Base-by-base conservation (phyloP, 2,888 invertebrate genomes). In the Beris chalybata region DNA sequence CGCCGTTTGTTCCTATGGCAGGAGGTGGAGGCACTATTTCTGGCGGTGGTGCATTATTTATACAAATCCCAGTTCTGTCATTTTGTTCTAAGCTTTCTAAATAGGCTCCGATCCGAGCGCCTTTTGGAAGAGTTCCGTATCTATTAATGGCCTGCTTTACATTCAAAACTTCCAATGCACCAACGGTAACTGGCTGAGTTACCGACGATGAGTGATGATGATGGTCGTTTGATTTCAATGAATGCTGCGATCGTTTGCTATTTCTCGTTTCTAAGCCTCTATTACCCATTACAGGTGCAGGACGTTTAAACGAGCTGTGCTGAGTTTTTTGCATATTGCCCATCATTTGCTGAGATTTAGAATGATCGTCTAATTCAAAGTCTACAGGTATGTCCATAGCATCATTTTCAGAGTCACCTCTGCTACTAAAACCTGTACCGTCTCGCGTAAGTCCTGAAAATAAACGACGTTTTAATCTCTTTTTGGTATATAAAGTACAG, bases 111-210 rank as follows among this genome's bases (percentile, higher is more conserved):
- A 98, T 97, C 71, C 97, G 86, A 9, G 95, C 95, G 56, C 93
- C 96, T 82, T 97, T 98, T 0, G 98, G 98, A 75, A 98, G 83
- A 9, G 98, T 98, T 15, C 98, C 98, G 79, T 97, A 97, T 31
- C 96, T 87, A 81, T 94, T 96, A 71, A 94, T 94, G 54, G 95
- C 95, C 72, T 94, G 89, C 76, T 94, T 92, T 61, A 97, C 96
- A 82, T 97, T 97, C 82, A 95, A 93, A 71, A 95, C 95, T 82
- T 97, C 97, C 73, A 97, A 84, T 29, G 96, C 95, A 64, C 95
- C 96, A 70, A 96, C 92, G 74, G 93, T 91, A 43, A 92, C 88
- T 73, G 85, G 85, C 67, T 76, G 79, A 15, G n/a, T 48, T 50
- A 15, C 12, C 9, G 61, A 45, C 15, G 47, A 54, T 29, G 5